A percentile compares a stretch with the other conserved stretches of the same genome.
phyloP scores from a whole-genome alignment of 2,888 invertebrate genomes.

The Ariolimax columbianus region DNA sequence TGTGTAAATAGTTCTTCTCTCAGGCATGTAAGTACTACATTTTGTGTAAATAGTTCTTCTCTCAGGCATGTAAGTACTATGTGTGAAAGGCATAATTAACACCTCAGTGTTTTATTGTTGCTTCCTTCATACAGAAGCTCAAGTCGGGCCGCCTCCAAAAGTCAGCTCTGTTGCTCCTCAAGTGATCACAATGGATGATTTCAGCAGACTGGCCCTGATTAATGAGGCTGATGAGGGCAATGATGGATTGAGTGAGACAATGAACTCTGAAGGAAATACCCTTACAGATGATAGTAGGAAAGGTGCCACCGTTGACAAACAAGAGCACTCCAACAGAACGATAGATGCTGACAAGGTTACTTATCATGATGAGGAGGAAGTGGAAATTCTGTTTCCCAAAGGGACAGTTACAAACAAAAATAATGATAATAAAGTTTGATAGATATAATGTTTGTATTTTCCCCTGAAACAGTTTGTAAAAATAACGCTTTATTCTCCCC shows the following conservation, averaged over 20 bases:
- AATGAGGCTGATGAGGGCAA: not conserved
- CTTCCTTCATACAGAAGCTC: not conserved
- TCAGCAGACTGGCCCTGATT: conserved; percentile 24
- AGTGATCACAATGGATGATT: conserved; percentile 37
- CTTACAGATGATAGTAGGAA: not conserved
- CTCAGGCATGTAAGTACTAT: no score
- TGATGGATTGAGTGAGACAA: not conserved
- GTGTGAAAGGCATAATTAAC: no score
- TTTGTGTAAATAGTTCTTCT: no score
- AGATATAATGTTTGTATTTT: no score
- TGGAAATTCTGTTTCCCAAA: not conserved
- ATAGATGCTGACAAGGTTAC: not conserved
- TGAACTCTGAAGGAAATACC: not conserved
- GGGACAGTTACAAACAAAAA: not conserved
- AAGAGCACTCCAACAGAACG: not conserved
- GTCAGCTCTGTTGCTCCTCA: conserved; percentile 13
- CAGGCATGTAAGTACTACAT: no score
- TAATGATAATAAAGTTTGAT: not conserved
- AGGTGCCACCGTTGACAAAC: not conserved
- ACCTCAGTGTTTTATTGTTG: not conserved
- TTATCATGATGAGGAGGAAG: not conserved
- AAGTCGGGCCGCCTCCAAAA: not conserved
- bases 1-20: no score
- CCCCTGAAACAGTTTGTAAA: no score
- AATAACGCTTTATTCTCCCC: no score